Conservation (phyloP, 2,797 vertebrate species). For the Rousettus madagascariensis region DNA sequence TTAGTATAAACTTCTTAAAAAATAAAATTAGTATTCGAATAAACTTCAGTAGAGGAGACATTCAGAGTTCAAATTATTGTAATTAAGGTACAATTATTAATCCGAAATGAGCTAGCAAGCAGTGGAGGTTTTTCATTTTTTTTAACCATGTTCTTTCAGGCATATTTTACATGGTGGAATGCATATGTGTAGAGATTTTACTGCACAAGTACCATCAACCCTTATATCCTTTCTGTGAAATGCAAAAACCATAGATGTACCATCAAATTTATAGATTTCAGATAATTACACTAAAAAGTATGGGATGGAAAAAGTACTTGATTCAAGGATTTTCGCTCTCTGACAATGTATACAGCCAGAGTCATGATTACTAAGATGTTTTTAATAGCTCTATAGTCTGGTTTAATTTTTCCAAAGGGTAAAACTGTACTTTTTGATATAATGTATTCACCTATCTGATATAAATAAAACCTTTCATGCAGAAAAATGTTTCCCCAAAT, state of each 20-base stretch:
- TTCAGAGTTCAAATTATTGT: conserved; percentile 40
- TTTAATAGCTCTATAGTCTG: conserved; percentile 56
- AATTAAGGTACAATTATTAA: conserved; percentile 46
- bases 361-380: conserved; percentile 52
- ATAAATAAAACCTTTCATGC: conserved; percentile 46
- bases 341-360: neutral
- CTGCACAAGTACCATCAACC: neutral
- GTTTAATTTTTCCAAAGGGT: conserved; percentile 41
- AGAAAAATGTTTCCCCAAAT: conserved; percentile 52
- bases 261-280: conserved; percentile 63
- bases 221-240: conserved; percentile 46
- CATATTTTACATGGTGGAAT: neutral
- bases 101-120: neutral
- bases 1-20: neutral
- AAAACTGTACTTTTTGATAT: conserved; percentile 62
- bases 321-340: conserved; percentile 33
- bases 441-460: conserved; percentile 57
- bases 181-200: neutral
- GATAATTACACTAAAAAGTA: conserved; percentile 59
- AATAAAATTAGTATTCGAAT: conserved; percentile 38
- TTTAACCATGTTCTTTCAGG: neutral
- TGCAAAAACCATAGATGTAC: conserved; percentile 58
- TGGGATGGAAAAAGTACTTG: conserved; percentile 37
- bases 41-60: neutral
- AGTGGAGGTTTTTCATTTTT: neutral